Percentiles rank a stretch among this genome's conserved stretches.
These are phyloP conservation scores for Biston stratarius DNA, from an alignment of 2,888 invertebrate species.

Conservation along the genomic window DNA sequence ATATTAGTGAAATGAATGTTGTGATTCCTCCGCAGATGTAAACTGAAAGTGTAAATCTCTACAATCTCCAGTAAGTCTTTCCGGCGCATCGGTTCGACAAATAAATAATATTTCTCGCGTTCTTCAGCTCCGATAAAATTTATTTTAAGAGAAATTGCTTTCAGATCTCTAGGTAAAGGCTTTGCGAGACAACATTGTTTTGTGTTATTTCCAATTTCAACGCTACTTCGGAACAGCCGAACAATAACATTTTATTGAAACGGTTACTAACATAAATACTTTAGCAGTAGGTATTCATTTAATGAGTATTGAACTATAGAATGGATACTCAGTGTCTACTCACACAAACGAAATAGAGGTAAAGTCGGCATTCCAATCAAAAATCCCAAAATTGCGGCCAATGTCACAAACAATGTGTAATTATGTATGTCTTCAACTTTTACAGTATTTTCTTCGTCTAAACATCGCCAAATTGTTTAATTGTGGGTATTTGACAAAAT, in stretches of 20 bases:
- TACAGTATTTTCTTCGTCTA: no score
- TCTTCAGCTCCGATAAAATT: conserved; percentile 16
- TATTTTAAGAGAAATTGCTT: conserved; percentile 25
- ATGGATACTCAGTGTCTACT: no score
- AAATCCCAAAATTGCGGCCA: no score
- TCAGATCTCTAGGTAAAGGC: conserved; percentile 6
- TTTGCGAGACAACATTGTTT: background rate
- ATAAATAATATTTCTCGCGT: conserved; percentile 32
- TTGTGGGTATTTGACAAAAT: background rate
- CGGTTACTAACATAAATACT: background rate
- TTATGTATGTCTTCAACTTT: no score
- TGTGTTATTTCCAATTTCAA: conserved; percentile 2
- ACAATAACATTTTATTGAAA: background rate
- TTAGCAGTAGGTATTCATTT: background rate
- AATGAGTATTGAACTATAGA: background rate
- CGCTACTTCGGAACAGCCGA: background rate
- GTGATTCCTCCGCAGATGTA: background rate
- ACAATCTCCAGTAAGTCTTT: conserved; percentile 23
- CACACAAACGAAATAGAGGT: no score
- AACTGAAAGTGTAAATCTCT: conserved; percentile 10
- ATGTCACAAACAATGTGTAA: no score
- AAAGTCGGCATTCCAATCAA: no score
- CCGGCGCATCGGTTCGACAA: conserved; percentile 29
- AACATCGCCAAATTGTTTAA: no score
- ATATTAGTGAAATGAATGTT: background rate